Percentiles rank a stretch among this genome's conserved stretches.
Evolutionary conservation across 2,113 vertebrate genomes (phyloP).

Genomic region (Sterrhoptilus dennistouni): DNA sequence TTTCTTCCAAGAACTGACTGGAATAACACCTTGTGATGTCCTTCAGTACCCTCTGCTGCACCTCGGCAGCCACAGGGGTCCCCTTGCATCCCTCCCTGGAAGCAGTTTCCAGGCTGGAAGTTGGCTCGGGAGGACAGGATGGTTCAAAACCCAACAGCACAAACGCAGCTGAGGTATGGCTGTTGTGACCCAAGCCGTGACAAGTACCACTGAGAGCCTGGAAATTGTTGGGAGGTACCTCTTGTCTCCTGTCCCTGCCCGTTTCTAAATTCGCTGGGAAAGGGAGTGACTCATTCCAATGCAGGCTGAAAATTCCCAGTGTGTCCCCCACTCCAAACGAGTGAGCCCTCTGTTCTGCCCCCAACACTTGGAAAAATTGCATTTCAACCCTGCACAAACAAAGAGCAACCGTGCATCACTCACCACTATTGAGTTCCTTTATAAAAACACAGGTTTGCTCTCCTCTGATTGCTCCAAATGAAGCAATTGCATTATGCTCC

Average conservation of each 20-base stretch:
- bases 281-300: neutral
- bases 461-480: neutral
- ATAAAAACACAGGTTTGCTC: neutral
- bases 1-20: neutral
- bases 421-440: neutral
- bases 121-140: neutral
- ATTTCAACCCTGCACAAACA: neutral
- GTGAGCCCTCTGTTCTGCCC: neutral
- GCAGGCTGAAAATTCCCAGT: neutral
- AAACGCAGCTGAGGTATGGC: neutral
- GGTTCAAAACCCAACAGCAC: neutral
- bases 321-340: fast-evolving
- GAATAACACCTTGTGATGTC: fast-evolving
- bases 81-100: neutral
- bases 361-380: neutral
- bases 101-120: neutral
- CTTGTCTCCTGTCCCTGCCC: neutral
- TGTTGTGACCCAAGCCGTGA: neutral
- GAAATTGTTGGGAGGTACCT: neutral
- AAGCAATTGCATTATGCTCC: neutral
- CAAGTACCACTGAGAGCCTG: neutral
- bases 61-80: fast-evolving
- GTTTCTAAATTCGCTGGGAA: neutral
- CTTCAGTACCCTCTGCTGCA: neutral
- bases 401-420: neutral